Conservation (phyloP, 2,888 invertebrate species). For the Sabatieria punctata region DNA sequence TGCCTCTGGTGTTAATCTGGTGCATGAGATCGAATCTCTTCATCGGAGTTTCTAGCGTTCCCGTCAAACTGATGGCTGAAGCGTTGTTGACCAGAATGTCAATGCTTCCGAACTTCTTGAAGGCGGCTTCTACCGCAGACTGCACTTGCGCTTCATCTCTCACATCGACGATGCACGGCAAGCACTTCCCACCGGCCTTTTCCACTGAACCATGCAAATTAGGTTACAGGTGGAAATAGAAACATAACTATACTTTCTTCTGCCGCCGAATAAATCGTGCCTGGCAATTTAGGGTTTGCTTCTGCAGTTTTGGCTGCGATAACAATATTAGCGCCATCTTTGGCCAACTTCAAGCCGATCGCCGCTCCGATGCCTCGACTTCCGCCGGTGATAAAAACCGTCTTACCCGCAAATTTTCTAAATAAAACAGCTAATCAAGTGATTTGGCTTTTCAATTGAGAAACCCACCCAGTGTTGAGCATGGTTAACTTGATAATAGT, state of each 20-base stretch:
- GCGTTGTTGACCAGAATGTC: slow-evolving; percentile 87
- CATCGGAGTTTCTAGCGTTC: slow-evolving; percentile 70
- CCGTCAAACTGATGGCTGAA: slow-evolving; percentile 60
- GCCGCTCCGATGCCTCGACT: slow-evolving; percentile 89
- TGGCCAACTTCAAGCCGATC: slow-evolving; percentile 73
- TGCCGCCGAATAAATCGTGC: slow-evolving; percentile 75
- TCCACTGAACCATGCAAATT: slow-evolving; percentile 46
- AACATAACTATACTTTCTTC: slow-evolving; percentile 67
- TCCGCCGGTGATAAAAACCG: slow-evolving; percentile 84
- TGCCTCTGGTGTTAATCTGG: slow-evolving; percentile 77
- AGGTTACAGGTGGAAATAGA: background rate
- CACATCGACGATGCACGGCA: slow-evolving; percentile 73
- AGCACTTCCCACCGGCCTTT: slow-evolving; percentile 61
- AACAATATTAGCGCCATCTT: slow-evolving; percentile 76
- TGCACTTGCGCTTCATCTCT: slow-evolving; percentile 54
- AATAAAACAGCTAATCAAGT: too few species aligned
- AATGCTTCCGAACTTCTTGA: slow-evolving; percentile 77
- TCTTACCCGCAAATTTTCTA: slow-evolving; percentile 61
- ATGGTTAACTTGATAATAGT: too few species aligned
- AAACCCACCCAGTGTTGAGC: too few species aligned
- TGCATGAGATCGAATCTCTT: slow-evolving; percentile 94
- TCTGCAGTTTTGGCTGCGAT: slow-evolving; percentile 79
- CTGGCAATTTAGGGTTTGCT: slow-evolving; percentile 72
- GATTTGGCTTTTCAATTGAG: too few species aligned
- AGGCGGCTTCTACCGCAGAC: slow-evolving; percentile 32